phyloP scores from a whole-genome alignment of 2,797 vertebrate genomes.

The Phrynocephalus guinanensis region DNA sequence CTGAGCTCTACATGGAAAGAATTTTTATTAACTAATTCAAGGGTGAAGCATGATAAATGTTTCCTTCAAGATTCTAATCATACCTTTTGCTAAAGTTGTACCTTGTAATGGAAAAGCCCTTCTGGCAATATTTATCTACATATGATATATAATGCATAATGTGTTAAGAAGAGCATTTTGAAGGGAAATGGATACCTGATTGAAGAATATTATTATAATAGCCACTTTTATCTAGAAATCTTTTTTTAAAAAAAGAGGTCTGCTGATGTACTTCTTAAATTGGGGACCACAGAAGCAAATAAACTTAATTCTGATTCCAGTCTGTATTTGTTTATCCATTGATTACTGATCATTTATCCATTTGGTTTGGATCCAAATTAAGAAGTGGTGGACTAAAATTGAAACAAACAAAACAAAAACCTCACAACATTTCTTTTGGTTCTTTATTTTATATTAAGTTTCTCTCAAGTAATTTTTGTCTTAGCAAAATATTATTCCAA shows the following conservation, averaged over 20 bases:
- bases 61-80: slow-evolving; percentile 45
- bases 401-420: too few species aligned
- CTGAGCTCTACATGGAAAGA: slow-evolving; percentile 55
- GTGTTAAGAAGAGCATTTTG: slow-evolving; percentile 35
- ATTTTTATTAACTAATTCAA: slow-evolving; percentile 69
- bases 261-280: slow-evolving; percentile 31
- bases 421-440: too few species aligned
- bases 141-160: slow-evolving; percentile 55
- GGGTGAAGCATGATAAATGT: slow-evolving; percentile 55
- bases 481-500: not conserved
- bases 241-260: slow-evolving; percentile 9
- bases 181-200: slow-evolving; percentile 30
- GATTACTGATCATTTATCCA: not conserved
- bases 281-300: not conserved
- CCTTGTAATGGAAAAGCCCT: slow-evolving; percentile 59
- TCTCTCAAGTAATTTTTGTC: not conserved
- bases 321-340: slow-evolving; percentile 6
- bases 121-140: slow-evolving; percentile 61
- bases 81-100: slow-evolving; percentile 50
- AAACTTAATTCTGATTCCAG: not conserved
- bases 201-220: slow-evolving; percentile 45
- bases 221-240: slow-evolving; percentile 30
- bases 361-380: too few species aligned
- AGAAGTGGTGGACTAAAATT: not conserved
- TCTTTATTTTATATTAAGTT: not conserved